phyloP scores from a whole-genome alignment of 2,113 vertebrate species.

The Carassius gibelio region DNA sequence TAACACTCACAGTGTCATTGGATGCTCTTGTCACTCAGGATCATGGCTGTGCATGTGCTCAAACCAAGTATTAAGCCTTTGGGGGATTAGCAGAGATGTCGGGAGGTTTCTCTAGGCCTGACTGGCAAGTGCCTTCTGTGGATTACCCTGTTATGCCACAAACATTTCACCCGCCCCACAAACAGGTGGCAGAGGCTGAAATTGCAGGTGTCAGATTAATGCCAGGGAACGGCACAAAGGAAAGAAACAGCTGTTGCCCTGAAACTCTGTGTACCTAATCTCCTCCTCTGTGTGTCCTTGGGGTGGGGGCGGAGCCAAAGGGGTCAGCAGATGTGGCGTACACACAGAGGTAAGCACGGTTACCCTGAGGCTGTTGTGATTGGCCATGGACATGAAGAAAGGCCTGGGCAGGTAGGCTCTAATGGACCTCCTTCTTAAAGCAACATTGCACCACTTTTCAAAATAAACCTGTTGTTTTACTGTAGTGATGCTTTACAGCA shows the following conservation, averaged over 20 bases:
- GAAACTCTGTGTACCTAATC: conserved; percentile 11
- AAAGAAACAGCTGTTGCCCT: conserved; percentile 33
- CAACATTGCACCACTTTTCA: background rate
- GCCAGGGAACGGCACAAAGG: background rate
- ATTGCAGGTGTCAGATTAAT: conserved; percentile 18
- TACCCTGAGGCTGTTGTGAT: background rate
- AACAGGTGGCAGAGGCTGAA: conserved; percentile 41
- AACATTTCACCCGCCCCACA: conserved; percentile 1
- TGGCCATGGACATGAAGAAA: background rate
- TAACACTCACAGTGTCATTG: conserved; percentile 21
- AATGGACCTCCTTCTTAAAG: conserved; percentile 17
- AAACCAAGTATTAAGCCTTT: conserved; percentile 40
- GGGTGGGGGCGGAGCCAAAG: conserved; percentile 13
- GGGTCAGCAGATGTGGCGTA: conserved; percentile 49
- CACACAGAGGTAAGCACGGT: conserved; percentile 5
- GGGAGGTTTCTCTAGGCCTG: conserved; percentile 38
- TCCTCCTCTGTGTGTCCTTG: conserved; percentile 19
- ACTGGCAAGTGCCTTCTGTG: conserved; percentile 59
- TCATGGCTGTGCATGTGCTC: conserved; percentile 2
- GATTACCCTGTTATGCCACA: conserved; percentile 65
- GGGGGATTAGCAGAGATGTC: conserved; percentile 57
- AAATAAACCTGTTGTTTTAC: too few species aligned
- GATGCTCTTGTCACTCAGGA: conserved; percentile 26
- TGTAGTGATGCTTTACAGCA: background rate
- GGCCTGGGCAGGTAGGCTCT: background rate